Evolutionary conservation across 2,888 invertebrate genomes (phyloP).

Genomic region (Torymus tubicola): DNA sequence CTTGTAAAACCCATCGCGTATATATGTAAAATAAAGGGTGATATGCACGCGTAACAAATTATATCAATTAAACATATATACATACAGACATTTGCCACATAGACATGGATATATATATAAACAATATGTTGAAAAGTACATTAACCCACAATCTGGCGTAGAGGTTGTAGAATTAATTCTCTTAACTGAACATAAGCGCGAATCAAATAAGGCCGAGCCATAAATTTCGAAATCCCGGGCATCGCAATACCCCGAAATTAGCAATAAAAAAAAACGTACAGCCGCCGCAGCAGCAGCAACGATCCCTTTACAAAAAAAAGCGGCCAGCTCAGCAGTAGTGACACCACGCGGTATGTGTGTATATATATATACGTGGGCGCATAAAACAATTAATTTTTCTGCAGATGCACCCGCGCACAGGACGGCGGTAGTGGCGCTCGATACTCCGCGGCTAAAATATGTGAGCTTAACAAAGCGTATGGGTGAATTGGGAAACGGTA

Average conservation of each 20-base stretch:
- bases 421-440: constrained; percentile 23
- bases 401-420: constrained; percentile 46
- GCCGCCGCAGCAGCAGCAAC: too few species aligned
- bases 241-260: constrained; percentile 20
- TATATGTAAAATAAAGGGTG: too few species aligned
- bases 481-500: constrained; percentile 42
- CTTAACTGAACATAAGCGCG: constrained; percentile 26
- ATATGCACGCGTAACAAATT: too few species aligned
- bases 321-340: constrained; percentile 49
- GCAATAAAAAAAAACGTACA: constrained; percentile 12
- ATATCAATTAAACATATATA: too few species aligned
- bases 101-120: too few species aligned
- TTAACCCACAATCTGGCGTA: too few species aligned
- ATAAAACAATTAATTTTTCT: constrained; percentile 55
- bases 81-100: too few species aligned
- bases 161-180: too few species aligned
- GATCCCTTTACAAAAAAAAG: constrained; percentile 32
- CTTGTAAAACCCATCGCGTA: too few species aligned
- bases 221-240: constrained; percentile 23
- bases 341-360: too few species aligned
- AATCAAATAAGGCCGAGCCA: constrained; percentile 7
- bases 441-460: constrained; percentile 53
- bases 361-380: neutral
- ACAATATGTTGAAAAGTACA: too few species aligned
- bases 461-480: constrained; percentile 57